Conservation (phyloP, 2,888 invertebrate species). For the Rhabditoides inermis region DNA sequence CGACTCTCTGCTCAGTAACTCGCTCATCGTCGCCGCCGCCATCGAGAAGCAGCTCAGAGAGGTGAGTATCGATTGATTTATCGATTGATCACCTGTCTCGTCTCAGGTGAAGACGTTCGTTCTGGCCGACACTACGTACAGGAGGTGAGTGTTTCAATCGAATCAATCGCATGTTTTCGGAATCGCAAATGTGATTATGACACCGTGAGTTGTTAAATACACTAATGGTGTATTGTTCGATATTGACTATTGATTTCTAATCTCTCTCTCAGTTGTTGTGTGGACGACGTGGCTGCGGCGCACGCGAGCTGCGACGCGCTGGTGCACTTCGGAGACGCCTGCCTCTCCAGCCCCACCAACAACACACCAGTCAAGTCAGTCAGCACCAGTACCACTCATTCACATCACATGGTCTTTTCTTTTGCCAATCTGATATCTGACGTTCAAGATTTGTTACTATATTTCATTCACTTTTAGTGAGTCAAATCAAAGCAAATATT, state of each 20-base stretch:
- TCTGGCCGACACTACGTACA: conserved; percentile 47
- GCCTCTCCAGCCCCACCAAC: conserved; percentile 66
- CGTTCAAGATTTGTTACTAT: too few relatives aligned
- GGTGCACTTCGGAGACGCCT: conserved; percentile 82
- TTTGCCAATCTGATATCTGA: not conserved
- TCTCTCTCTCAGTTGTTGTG: conserved; percentile 68
- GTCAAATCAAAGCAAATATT: too few relatives aligned
- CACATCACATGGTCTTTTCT: not conserved
- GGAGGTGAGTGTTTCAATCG: conserved; percentile 27
- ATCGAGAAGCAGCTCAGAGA: conserved; percentile 8
- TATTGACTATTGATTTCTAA: conserved; percentile 16
- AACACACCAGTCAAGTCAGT: conserved; percentile 65
- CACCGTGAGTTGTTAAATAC: too few relatives aligned
- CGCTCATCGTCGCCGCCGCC: conserved; percentile 16
- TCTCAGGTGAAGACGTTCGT: conserved; percentile 29
- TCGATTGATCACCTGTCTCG: too few relatives aligned
- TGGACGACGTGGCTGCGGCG: conserved; percentile 79
- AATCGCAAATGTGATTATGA: not conserved
- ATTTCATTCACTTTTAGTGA: too few relatives aligned
- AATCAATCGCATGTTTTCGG: not conserved
- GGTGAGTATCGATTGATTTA: too few relatives aligned
- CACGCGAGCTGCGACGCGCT: conserved; percentile 77
- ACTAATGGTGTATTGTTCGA: too few relatives aligned
- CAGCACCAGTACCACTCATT: not conserved
- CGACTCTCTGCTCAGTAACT: conserved; percentile 30